Conservation (phyloP, 2,113 vertebrate genomes). For the Cyanoderma ruficeps region DNA sequence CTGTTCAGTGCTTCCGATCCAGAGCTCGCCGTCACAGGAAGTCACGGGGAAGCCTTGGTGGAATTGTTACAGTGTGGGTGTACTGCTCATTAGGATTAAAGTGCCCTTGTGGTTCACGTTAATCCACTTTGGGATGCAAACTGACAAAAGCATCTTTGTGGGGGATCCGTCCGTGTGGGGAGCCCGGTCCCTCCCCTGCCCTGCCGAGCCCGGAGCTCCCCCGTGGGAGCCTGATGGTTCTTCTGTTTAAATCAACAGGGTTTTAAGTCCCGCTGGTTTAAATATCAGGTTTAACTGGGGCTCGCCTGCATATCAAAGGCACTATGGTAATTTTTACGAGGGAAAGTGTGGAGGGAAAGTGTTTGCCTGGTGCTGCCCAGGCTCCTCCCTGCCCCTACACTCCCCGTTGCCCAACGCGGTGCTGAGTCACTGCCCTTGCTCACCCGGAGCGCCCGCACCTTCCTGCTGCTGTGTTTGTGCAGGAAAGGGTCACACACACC, state of each 20-base stretch:
- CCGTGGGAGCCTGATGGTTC: neutral
- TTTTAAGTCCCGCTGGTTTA: neutral
- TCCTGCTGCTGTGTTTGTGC: neutral
- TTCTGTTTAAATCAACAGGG: neutral
- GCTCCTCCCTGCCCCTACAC: neutral
- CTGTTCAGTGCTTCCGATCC: neutral
- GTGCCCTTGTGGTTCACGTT: neutral
- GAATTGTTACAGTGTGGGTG: neutral
- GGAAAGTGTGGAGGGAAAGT: slow-evolving; percentile 25
- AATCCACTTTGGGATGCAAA: neutral
- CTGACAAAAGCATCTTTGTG: neutral
- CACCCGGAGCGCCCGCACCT: fast-evolving
- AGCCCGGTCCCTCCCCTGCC: fast-evolving
- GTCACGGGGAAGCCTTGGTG: neutral
- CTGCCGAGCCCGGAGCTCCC: neutral
- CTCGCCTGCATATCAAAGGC: slow-evolving; percentile 41
- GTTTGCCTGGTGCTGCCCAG: neutral
- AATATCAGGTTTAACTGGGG: slow-evolving; percentile 49
- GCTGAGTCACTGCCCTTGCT: slow-evolving; percentile 26
- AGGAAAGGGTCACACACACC: neutral
- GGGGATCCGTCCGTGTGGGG: fast-evolving
- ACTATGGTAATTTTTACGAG: slow-evolving; percentile 26
- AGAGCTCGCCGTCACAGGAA: neutral
- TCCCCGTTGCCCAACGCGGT: neutral
- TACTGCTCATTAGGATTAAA: neutral